Base-by-base conservation (phyloP, 2,888 invertebrate species). In the Notodonta dromedarius region DNA sequence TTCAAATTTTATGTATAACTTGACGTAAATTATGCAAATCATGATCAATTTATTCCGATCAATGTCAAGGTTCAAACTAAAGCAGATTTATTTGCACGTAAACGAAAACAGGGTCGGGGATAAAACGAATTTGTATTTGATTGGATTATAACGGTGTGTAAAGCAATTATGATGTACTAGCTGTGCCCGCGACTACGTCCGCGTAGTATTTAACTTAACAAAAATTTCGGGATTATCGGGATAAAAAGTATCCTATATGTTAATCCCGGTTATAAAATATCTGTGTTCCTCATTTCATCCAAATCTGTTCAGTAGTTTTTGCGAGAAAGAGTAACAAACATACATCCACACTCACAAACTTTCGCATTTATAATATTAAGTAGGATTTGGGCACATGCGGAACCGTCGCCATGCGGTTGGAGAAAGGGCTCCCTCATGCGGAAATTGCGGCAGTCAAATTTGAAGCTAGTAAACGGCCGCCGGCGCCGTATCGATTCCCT, bases 61-160 rank as follows among this genome's bases (percentile, higher is more conserved):
- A 14, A 5, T 48, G 14, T 48, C 48, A 14, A 48, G 14, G n/a
- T n/a, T n/a, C 13, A 48, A n/a, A n/a, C 13, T 12, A n/a, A 48
- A 48, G 48, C 14, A 48, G 48, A 50, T 50, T 16, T 50, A 50
- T 50, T 50, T 16, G 50, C 14, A 16, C 16, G 50, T 52, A 52
- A 11, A 13, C 16, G 52, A 13, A 13, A 52, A 52, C 13, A 52
- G 16, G 50, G 14, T 9, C 11, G 6, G 32, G 32, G 32, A 32
- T 52, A 32, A 52, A 52, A 52, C 35, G 35, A 52, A 50, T 52
- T 52, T 52, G 52, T 52, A 52, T 52, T 52, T 12, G 13, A 52
- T 51, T 52, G 52, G 35, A 12, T 52, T 52, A 52, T 52, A 13
- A 52, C 13, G 12, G 32, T 24, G 52, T 35, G 52, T 32, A 35